A percentile compares a stretch with the other conserved stretches of the same genome.
phyloP scores from a whole-genome alignment of 92 coral and sea anemone species.

The Diadumene lineata region DNA sequence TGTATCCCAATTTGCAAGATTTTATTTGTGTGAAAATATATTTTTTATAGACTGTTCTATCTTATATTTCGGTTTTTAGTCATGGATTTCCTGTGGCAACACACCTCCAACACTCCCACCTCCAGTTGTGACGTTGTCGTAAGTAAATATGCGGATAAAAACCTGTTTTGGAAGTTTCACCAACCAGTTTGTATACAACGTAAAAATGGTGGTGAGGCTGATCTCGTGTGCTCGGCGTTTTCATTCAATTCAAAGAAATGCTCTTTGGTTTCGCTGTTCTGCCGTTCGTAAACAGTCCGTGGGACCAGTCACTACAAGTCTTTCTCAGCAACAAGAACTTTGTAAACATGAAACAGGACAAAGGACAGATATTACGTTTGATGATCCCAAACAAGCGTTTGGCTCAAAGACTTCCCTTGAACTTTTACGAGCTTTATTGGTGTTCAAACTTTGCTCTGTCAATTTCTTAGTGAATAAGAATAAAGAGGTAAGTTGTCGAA shows the following conservation, averaged over 20 bases:
- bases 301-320: conserved; percentile 7
- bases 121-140: no score
- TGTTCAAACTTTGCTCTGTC: conserved; percentile 83
- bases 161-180: no score
- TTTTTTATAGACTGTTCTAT: no score
- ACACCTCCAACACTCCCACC: no score
- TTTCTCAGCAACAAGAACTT: conserved; percentile 3
- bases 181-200: background rate
- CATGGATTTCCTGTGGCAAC: no score
- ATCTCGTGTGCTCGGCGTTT: background rate
- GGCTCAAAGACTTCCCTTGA: conserved; percentile 90
- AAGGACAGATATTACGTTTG: conserved; percentile 44
- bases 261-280: background rate
- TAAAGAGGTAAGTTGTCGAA: conserved; percentile 59
- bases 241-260: background rate
- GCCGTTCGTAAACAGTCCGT: conserved; percentile 16
- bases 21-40: no score
- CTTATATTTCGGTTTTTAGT: no score
- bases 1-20: no score
- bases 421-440: conserved; percentile 78
- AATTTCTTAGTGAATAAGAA: conserved; percentile 85
- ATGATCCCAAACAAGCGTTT: conserved; percentile 75
- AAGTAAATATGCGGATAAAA: no score
- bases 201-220: conserved; percentile 11
- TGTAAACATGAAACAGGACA: background rate